phyloP scores from a whole-genome alignment of 2,888 invertebrate species.

The Patella ulyssiponensis region DNA sequence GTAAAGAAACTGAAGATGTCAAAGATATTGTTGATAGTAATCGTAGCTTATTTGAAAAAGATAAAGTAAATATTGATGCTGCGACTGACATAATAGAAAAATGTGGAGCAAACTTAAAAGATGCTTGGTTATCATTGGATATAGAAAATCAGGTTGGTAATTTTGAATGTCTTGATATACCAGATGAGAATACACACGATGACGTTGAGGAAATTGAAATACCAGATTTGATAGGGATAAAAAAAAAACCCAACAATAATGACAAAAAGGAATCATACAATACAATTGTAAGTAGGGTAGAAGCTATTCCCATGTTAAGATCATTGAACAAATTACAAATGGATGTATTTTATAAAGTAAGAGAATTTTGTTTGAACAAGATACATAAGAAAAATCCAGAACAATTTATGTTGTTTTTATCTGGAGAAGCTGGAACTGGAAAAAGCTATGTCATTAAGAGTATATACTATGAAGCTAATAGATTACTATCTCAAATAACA shows the following conservation, averaged over 20 bases:
- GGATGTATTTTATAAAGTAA: background rate
- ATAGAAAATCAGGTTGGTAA: conserved; percentile 8
- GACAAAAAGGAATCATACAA: background rate
- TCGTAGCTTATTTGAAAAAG: background rate
- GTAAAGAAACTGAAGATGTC: background rate
- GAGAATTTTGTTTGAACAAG: too few relatives aligned
- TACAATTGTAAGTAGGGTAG: background rate
- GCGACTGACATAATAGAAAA: conserved; percentile 11
- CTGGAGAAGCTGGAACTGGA: too few relatives aligned
- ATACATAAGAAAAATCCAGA: too few relatives aligned
- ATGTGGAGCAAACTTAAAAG: background rate
- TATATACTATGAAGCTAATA: too few relatives aligned
- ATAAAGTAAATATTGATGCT: background rate
- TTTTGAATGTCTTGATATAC: background rate
- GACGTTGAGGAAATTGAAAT: background rate
- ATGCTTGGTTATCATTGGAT: conserved; percentile 15
- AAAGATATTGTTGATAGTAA: conserved; percentile 13
- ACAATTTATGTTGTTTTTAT: too few relatives aligned
- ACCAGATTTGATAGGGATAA: background rate
- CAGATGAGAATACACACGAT: background rate
- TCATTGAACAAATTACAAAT: conserved; percentile 25
- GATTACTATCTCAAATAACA: too few relatives aligned
- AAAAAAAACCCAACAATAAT: background rate
- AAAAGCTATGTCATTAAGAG: too few relatives aligned
- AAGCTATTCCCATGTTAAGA: background rate